Evolutionary conservation across 2,797 vertebrate species (phyloP).

Genomic region (Threskiornis aethiopicus): DNA sequence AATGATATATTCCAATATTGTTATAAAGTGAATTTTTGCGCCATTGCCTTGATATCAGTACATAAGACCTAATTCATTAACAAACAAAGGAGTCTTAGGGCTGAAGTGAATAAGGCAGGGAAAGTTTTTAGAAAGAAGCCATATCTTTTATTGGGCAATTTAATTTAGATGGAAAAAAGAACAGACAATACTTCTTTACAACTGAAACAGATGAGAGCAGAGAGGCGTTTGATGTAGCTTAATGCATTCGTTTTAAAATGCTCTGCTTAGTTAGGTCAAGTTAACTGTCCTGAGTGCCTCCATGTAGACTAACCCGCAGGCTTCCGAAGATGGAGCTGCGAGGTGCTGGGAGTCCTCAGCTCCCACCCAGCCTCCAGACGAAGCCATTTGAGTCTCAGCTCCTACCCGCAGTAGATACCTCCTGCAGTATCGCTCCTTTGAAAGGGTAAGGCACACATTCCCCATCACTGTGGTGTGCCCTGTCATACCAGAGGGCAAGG

Average conservation of each 20-base stretch:
- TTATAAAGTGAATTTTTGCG: not conserved
- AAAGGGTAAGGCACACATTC: not conserved
- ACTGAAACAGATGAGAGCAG: not conserved
- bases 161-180: not conserved
- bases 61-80: not conserved
- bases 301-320: not conserved
- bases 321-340: not conserved
- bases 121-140: not conserved
- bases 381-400: not conserved
- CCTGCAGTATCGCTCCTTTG: not conserved
- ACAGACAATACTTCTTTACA: not conserved
- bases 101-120: not conserved
- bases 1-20: not conserved
- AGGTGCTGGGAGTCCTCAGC: not conserved
- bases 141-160: not conserved
- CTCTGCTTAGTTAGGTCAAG: not conserved
- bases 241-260: not conserved
- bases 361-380: not conserved
- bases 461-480: accelerated
- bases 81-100: not conserved
- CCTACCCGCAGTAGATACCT: too few species aligned
- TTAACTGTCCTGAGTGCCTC: not conserved
- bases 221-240: not conserved
- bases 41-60: not conserved
- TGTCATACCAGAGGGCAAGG: not conserved